Conservation (phyloP, 2,797 vertebrate genomes). For the Pampus argenteus region DNA sequence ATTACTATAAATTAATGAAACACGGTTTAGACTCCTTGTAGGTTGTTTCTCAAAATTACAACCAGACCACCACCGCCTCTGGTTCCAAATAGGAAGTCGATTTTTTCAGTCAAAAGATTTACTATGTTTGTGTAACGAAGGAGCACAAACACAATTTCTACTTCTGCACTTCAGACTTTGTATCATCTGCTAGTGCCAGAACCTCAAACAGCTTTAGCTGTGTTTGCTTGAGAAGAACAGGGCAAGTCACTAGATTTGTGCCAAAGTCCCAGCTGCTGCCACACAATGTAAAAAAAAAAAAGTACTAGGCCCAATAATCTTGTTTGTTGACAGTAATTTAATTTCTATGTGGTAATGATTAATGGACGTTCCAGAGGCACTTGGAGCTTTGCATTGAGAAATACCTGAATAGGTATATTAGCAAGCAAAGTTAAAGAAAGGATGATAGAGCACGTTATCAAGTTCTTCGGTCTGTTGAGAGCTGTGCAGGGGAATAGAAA, state of each 20-base stretch:
- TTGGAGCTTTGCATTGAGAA: not conserved
- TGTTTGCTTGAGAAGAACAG: slow-evolving; percentile 17
- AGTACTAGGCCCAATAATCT: not conserved
- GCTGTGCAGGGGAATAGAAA: slow-evolving; percentile 6
- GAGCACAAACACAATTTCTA: slow-evolving; percentile 28
- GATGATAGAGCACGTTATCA: not conserved
- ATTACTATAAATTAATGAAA: not conserved
- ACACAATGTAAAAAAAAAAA: not conserved
- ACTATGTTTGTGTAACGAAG: slow-evolving; percentile 17
- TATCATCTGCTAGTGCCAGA: slow-evolving; percentile 31
- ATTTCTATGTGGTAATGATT: slow-evolving; percentile 8
- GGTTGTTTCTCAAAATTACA: not conserved
- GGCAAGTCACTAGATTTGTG: not conserved
- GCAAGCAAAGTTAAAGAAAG: not conserved
- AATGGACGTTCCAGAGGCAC: not conserved
- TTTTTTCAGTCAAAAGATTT: slow-evolving; percentile 1
- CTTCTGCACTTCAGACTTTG: slow-evolving; percentile 26
- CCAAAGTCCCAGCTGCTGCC: slow-evolving; percentile 15
- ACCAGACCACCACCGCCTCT: not conserved
- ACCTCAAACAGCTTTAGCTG: slow-evolving; percentile 15
- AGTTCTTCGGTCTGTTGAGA: slow-evolving; percentile 17
- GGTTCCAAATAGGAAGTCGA: slow-evolving; percentile 2
- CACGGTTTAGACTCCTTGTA: not conserved
- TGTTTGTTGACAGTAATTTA: slow-evolving; percentile 4
- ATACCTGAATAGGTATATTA: not conserved